Evolutionary conservation across 1,140 invertebrate species (phyloP).

Genomic region (Drosophila dunni): DNA sequence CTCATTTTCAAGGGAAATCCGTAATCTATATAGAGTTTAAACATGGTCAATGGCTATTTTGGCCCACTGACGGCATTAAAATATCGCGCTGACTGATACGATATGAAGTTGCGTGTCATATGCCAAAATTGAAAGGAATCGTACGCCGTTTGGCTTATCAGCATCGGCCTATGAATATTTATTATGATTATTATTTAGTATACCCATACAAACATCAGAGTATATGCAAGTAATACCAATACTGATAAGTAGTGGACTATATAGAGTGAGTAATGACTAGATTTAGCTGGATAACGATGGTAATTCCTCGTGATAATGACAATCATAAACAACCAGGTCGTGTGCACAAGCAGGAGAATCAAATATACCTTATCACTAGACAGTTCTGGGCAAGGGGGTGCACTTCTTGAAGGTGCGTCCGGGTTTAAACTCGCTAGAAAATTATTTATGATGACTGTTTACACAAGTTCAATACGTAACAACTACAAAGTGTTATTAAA

Average conservation of each 20-base stretch:
- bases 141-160: constrained; percentile 50
- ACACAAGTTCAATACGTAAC: constrained; percentile 4
- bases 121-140: constrained; percentile 27
- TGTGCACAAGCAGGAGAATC: constrained; percentile 14
- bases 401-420: background rate
- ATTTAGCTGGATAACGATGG: constrained; percentile 78
- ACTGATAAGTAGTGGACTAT: constrained; percentile 22
- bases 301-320: constrained; percentile 78
- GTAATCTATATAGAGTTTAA: background rate
- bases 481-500: background rate
- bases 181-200: constrained; percentile 24
- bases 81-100: constrained; percentile 54
- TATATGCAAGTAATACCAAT: background rate
- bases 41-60: constrained; percentile 60
- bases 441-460: constrained; percentile 8
- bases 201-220: background rate
- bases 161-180: constrained; percentile 38
- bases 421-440: background rate
- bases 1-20: background rate
- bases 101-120: constrained; percentile 38
- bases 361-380: constrained; percentile 22
- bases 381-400: constrained; percentile 6
- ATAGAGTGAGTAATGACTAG: constrained; percentile 72
- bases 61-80: constrained; percentile 62
- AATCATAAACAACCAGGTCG: constrained; percentile 65